Evolutionary conservation across 2,888 invertebrate species (phyloP).

Genomic region (Ophraella communa): DNA sequence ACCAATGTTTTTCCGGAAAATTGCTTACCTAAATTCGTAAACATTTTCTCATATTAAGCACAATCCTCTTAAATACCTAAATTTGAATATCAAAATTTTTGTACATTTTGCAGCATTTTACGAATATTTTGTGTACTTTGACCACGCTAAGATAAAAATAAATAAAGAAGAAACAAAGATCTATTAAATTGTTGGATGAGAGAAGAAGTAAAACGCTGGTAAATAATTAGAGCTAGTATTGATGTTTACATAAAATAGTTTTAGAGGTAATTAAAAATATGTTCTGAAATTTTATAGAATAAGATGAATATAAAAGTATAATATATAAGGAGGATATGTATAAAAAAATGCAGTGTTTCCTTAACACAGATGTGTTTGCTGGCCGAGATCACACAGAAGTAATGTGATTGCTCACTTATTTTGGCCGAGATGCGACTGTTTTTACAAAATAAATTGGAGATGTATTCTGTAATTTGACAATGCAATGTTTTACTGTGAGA

Average conservation of each 20-base stretch:
- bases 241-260: background rate
- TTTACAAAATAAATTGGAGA: conserved; percentile 10
- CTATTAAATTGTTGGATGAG: background rate
- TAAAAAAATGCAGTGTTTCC: background rate
- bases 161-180: too few species aligned
- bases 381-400: background rate
- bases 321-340: background rate
- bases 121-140: too few species aligned
- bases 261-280: background rate
- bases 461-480: conserved; percentile 8
- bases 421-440: conserved; percentile 14
- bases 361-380: conserved; percentile 7
- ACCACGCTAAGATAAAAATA: too few species aligned
- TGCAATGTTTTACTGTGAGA: conserved; percentile 19
- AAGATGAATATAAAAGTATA: background rate
- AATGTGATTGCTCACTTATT: conserved; percentile 8
- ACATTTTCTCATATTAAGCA: too few species aligned
- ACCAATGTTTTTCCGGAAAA: too few species aligned
- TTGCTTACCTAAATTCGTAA: too few species aligned
- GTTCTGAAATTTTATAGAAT: background rate
- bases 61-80: too few species aligned
- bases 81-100: too few species aligned
- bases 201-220: background rate
- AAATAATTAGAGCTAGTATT: background rate
- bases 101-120: too few species aligned